phyloP scores from a whole-genome alignment of 1,140 invertebrate species.

The Drosophila elegans region DNA sequence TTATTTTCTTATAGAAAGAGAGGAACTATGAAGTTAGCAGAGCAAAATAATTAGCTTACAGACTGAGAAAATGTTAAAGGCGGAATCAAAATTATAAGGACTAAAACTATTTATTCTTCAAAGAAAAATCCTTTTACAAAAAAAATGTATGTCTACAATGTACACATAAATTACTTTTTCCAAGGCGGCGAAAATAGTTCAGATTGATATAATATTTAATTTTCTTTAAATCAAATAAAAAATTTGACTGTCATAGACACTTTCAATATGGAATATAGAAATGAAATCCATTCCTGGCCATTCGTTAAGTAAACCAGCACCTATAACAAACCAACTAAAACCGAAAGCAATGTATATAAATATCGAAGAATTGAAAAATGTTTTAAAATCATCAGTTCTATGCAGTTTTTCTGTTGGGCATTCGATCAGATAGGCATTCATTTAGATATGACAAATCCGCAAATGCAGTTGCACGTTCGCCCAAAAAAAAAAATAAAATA shows the following conservation, averaged over 20 bases:
- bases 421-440: slow-evolving; percentile 17
- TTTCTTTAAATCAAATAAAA: neutral
- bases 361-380: neutral
- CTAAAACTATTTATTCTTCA: slow-evolving; percentile 1
- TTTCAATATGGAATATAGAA: slow-evolving; percentile 1
- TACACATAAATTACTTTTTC: slow-evolving; percentile 25
- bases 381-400: slow-evolving; percentile 6
- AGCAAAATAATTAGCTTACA: slow-evolving; percentile 33
- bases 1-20: slow-evolving; percentile 3
- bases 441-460: slow-evolving; percentile 4
- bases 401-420: neutral
- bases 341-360: slow-evolving; percentile 7
- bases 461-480: slow-evolving; percentile 20
- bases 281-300: slow-evolving; percentile 1
- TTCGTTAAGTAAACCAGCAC: neutral
- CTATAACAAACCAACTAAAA: neutral
- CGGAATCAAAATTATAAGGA: neutral
- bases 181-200: slow-evolving; percentile 4
- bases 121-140: neutral
- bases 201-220: neutral
- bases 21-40: slow-evolving; percentile 21
- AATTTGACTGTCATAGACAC: neutral
- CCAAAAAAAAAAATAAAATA: slow-evolving; percentile 21
- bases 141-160: slow-evolving; percentile 20
- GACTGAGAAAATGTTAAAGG: slow-evolving; percentile 33